Evolutionary conservation across 2,888 invertebrate genomes (phyloP), one percentile per base, ranked within the genome.

Genomic region (Pachliopta kotzebuea): DNA sequence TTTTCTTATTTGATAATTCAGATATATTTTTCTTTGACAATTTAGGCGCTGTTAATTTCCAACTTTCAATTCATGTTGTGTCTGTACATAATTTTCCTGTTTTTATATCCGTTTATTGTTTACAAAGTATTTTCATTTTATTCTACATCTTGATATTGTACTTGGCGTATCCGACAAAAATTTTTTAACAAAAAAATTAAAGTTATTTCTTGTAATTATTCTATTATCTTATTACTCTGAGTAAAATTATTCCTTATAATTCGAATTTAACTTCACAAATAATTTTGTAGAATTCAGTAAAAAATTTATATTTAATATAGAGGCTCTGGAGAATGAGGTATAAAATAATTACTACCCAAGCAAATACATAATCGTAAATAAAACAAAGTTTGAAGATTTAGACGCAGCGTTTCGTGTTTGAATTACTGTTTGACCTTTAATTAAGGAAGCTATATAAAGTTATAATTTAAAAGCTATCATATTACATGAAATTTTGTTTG

Each of bases 331-430:
- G 20, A 49, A 49, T 49, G 49, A 49, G 20, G 21, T 20, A 52
- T 53, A 60, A 52, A 52, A 60, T 52, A 60, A 59, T 50, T 59
- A 59, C 52, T 23, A 50, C 52, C 52, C 50, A 21, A 52, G 21
- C 11, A 52, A 52, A 52, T 52, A 52, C 60, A 64, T 64, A 56
- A 64, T 60, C 64, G 64, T 64, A 64, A 64, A 64, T 60, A 56
- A 64, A 60, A 60, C 52, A 56, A 64, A 60, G 56, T 56, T 64
- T 60, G 56, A 64, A 64, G 64, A 64, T 64, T 64, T 64, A 60
- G 56, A 26, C 60, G 56, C 55, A 49, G 63, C 63, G 59, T 49
- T 63, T 59, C 49, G 49, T 55, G 63, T 54, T 59, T 59, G 59
- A 63, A 54, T 63, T 59, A 63, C 42, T 59, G 55, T 63, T 55